Evolutionary conservation across 2,113 vertebrate genomes (phyloP).

Genomic region (Piaya cayana): DNA sequence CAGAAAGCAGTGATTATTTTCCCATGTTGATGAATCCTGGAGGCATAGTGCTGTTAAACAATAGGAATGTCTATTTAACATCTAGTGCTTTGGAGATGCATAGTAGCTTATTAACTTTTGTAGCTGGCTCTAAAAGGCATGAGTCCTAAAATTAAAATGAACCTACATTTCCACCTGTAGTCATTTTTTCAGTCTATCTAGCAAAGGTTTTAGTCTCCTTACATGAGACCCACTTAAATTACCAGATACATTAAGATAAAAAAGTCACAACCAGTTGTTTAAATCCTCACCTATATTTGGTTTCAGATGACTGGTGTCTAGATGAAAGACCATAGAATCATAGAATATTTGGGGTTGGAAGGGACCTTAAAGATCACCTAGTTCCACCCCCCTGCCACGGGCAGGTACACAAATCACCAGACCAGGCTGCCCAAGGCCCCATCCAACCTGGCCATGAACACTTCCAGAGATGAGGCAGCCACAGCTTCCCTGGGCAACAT

Average conservation of each 20-base stretch:
- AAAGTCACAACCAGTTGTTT: neutral
- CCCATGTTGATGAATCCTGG: neutral
- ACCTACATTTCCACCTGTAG: neutral
- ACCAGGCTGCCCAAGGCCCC: no score
- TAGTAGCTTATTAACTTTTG: neutral
- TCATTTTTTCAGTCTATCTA: neutral
- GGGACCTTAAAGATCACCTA: no score
- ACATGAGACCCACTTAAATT: neutral
- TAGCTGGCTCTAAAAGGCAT: neutral
- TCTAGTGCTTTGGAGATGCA: neutral
- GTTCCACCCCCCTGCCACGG: no score
- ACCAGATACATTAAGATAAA: neutral
- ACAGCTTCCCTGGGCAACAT: no score
- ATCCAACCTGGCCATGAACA: no score
- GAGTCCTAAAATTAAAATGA: neutral
- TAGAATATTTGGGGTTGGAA: no score
- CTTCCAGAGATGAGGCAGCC: no score
- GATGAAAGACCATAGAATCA: neutral
- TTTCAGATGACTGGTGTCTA: neutral
- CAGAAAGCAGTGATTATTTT: neutral
- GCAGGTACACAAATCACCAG: no score
- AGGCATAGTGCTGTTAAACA: rapidly evolving
- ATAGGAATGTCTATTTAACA: neutral
- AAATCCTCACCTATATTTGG: neutral
- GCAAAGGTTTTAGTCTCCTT: neutral